Evolutionary conservation across 1,140 invertebrate genomes (phyloP).

Genomic region (Probaryconus sp.): DNA sequence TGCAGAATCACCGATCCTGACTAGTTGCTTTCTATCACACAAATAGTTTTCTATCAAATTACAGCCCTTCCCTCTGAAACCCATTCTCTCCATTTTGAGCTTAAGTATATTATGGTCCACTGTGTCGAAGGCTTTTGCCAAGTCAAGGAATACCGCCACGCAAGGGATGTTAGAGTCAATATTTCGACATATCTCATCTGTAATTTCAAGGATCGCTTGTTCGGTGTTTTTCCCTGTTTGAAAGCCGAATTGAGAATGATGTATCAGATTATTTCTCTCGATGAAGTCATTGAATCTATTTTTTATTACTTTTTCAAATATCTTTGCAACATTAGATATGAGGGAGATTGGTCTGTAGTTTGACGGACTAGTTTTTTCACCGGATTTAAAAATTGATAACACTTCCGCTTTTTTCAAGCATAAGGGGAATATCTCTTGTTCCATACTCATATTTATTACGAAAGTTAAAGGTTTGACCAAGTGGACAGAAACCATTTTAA

Average conservation of each 20-base stretch:
- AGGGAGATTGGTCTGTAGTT: conserved; percentile 27
- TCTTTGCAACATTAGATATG: too few species aligned
- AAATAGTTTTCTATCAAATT: too few species aligned
- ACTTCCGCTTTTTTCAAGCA: conserved; percentile 12
- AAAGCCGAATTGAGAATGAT: conserved; percentile 17
- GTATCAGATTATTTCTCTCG: background rate
- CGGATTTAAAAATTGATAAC: conserved; percentile 23
- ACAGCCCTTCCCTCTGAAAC: conserved; percentile 2
- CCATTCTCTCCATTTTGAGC: background rate
- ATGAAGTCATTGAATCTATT: conserved; percentile 16
- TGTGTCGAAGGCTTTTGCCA: conserved; percentile 25
- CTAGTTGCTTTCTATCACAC: background rate
- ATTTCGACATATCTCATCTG: background rate
- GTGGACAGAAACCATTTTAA: too few species aligned
- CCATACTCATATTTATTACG: background rate
- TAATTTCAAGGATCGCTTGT: background rate
- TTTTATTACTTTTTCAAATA: too few species aligned
- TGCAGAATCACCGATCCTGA: background rate
- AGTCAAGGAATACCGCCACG: conserved; percentile 14
- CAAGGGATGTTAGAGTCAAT: background rate
- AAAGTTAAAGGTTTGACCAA: background rate
- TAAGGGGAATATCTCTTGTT: background rate
- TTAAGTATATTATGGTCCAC: too few species aligned
- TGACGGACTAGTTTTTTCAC: background rate
- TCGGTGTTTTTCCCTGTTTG: background rate